Percentiles rank a stretch among this genome's conserved stretches.
These are phyloP conservation scores for Dicrostonyx torquatus DNA, from an alignment of 2,797 vertebrate genomes.

Conservation along the genomic window DNA sequence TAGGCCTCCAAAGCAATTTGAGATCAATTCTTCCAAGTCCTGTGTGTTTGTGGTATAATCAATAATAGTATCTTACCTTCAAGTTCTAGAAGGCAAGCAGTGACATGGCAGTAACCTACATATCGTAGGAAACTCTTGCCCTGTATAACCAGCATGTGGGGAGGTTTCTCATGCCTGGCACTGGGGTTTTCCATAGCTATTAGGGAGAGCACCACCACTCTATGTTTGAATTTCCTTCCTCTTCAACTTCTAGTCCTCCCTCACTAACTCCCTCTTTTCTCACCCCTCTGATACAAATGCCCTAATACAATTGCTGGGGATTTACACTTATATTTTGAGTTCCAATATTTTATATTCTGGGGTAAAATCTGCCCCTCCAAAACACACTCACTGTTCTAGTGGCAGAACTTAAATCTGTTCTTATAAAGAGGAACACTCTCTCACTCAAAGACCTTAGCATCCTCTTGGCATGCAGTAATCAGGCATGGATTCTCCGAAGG, in stretches of 20 bases:
- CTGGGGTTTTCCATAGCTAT: background rate
- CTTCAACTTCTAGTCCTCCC: background rate
- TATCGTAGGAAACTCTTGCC: background rate
- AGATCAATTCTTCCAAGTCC: background rate
- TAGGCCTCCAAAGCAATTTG: background rate
- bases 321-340: background rate
- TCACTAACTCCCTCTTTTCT: background rate
- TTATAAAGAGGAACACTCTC: background rate
- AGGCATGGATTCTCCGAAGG: background rate
- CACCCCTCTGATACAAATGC: background rate
- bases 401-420: slow-evolving; percentile 27
- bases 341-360: background rate
- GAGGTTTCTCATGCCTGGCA: no score
- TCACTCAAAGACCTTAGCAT: background rate
- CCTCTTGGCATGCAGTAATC: background rate
- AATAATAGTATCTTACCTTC: background rate
- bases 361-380: background rate
- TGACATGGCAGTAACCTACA: accelerated
- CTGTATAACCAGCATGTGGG: background rate
- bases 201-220: background rate
- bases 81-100: background rate
- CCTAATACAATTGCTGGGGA: background rate
- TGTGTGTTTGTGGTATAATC: background rate
- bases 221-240: background rate
- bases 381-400: background rate